phyloP scores from a whole-genome alignment of 1,140 invertebrate species.

The Choristoneura fumiferana region DNA sequence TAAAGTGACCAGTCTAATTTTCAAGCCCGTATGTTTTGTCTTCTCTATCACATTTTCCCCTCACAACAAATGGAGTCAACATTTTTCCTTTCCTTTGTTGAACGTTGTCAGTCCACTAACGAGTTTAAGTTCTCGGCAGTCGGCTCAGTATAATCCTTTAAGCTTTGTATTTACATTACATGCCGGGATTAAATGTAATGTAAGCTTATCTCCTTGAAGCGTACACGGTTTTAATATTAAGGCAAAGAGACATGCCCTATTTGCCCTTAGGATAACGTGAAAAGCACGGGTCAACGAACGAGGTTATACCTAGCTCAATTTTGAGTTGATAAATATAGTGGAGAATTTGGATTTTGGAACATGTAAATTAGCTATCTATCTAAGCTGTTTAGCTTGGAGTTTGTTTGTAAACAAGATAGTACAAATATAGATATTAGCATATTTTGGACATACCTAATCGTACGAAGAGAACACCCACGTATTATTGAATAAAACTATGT shows the following conservation, averaged over 20 bases:
- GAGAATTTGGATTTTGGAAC: neutral
- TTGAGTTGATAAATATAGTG: neutral
- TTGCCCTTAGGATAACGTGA: conserved; percentile 1
- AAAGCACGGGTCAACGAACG: conserved; percentile 7
- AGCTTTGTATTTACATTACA: neutral
- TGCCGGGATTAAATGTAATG: neutral
- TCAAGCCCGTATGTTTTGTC: too few species aligned
- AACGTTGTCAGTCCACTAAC: neutral
- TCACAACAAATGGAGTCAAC: neutral
- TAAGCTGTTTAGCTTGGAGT: neutral
- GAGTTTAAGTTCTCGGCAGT: conserved; percentile 14
- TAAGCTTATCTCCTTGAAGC: neutral
- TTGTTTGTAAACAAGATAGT: conserved; percentile 3
- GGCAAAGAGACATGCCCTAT: neutral
- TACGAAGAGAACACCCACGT: too few species aligned
- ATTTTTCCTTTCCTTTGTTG: conserved; percentile 11
- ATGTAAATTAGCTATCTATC: neutral
- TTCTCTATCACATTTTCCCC: too few species aligned
- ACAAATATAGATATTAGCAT: conserved; percentile 1
- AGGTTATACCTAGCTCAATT: neutral
- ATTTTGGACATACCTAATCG: neutral
- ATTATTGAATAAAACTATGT: too few species aligned
- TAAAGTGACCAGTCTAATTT: too few species aligned
- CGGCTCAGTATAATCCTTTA: conserved; percentile 7
- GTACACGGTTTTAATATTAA: neutral